Evolutionary conservation across 1,140 invertebrate genomes (phyloP), one percentile per base, ranked within the genome.

Genomic region (Pseudomyrmex pallidus): DNA sequence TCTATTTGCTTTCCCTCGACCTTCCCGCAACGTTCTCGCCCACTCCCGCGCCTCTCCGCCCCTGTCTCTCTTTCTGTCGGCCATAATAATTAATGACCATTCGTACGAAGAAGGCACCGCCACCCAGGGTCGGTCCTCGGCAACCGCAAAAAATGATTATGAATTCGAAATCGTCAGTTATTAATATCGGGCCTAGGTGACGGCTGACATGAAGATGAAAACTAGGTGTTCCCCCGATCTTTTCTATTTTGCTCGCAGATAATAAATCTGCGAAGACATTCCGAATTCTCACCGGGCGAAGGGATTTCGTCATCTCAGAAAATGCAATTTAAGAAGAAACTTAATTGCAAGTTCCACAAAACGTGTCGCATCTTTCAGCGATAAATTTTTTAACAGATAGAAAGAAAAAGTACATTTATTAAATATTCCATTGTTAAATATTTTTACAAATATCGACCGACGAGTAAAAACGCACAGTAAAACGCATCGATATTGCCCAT

Each of bases 11-110:
- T 74, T 64, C 73, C 54, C n/a, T 59, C 72, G 67, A 64, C 84
- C 83, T 74, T 82, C 62, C 83, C 77, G 61, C 61, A 82, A 12
- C 54, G 46, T 67, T n/a, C 72, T 67, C 63, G 57, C 87, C 87
- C 87, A 87, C 86, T 88, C 67, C 57, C 46, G 66, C 73, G 22
- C 56, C 83, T 7, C 44, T 25, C 73, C 77, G 56, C 86, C 83
- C 85, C 61, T 76, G 66, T 78, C 76, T 63, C 82, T 64, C 68
- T 44, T 44, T 52, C 89, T 74, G 85, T 89, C 87, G 83, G 82
- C 68, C 84, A 89, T 87, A 87, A 90, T 90, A 90, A 90, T 90
- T 90, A 90, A 90, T 90, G 89, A 89, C 84, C 87, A 63, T 62
- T 88, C 72, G 72, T 87, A 90, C 85, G 80, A 82, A 85, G 89